Base-by-base conservation (phyloP, 1,140 invertebrate species). In the Oppia nitens region DNA sequence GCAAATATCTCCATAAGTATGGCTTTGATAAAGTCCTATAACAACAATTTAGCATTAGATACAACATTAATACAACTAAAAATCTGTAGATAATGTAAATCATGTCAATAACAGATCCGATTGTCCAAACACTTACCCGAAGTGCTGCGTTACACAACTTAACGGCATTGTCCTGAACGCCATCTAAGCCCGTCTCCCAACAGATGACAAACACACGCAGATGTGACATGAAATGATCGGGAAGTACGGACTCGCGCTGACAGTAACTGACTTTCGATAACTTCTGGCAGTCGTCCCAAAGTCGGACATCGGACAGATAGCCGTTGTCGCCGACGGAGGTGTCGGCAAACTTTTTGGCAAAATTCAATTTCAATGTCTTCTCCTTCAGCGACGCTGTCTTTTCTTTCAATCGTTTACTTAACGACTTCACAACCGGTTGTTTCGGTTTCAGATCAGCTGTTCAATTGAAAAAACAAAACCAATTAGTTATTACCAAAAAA, bases 141-240 rank as follows among this genome's bases (percentile, higher is more conserved):
- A 84, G 79, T 24, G 84, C 83, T 49, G 79, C 77, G 47, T 85
- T 80, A 27, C 87, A 75, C 12, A 86, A 75, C 60, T 82, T 79
- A 1, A 83, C 82, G 17, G 83, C 83, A 63, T 77, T 79, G 65
- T 85, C 83, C 61, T 85, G 81, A 29, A 84, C 83, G 26, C 81
- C 82, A 60, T 85, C 81, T 28, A 89, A 75, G 4, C 84, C 84
- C 48, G 79, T 77, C 64, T 88, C 85, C 85, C 84, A 88, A 21
- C 84, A 83, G 47, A 82, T 81, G 3, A 88, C 75, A 72, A 87
- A 76, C 61, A 88, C 77, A 59, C 85, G 75, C 0, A 84, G 84
- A 57, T 84, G 75, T 1, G 87, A 79, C 63, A 86, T 78, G 1
- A 82, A 82, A 48, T 79, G 75, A 69, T 87, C 85, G 3, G 85